Base-by-base conservation (phyloP, 1,140 invertebrate genomes). In the Hypothenemus hampei region DNA sequence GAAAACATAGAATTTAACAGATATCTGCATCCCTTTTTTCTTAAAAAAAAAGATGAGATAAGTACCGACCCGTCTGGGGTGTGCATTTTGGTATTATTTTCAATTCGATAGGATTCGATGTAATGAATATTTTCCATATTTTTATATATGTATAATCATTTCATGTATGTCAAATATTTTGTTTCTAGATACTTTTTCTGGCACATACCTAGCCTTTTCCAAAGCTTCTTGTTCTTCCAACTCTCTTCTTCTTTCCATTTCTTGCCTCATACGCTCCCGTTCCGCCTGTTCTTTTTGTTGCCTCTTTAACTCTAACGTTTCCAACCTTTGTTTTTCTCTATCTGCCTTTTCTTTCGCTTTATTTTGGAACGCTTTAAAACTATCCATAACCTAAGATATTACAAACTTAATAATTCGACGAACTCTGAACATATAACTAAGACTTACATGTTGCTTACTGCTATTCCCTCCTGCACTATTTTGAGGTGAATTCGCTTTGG, bases 261-360 rank as follows among this genome's bases (percentile, higher is more conserved):
- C 89, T 64, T 84, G 80, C 5, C 89, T 77, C 48, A 85, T 72
- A 67, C 89, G 75, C 72, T 94, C 89, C 66, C 82, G 80, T 62
- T 92, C 89, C 0, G 83, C 86, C 65, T 89, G 86, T 70, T 94
- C 89, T 67, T 90, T 89, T 71, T 91, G 84, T 62, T 79, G 73
- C 59, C 83, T 69, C 23, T 87, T 77, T 65, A 87, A 72, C 65
- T 91, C 87, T 67, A 90, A 85, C 63, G 89, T 87, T 71, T 93
- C 89, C 49, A 84, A 74, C 3, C 93, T 72, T 47, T 87, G 84
- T 68, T 89, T 82, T 78, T 93, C 88, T 71, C 91, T 81, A 74
- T 96, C 91, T 53, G 86, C 84, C 70, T 97, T 95, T 73, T 97
- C 92, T 72, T 92, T 91, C 6, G 93, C 93, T 77, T 95, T 87